These are phyloP conservation scores for Rhynchotus rufescens DNA, from an alignment of 2,797 vertebrate genomes.

Conservation along the genomic window DNA sequence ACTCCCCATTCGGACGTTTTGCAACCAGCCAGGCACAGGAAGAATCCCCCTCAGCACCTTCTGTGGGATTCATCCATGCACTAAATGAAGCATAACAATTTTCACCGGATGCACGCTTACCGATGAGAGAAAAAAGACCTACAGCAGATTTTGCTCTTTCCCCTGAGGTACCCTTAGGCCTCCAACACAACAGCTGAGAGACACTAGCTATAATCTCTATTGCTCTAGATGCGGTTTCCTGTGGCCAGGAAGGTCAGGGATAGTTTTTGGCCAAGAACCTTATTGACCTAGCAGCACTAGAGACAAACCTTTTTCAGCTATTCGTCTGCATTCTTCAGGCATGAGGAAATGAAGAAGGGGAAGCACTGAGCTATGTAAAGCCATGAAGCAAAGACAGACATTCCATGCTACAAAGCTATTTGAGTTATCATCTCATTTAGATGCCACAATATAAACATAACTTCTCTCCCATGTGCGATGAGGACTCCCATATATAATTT, in stretches of 20 bases:
- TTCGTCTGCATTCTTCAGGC: slow-evolving; percentile 47
- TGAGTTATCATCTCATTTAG: slow-evolving; percentile 52
- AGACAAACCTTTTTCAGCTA: slow-evolving; percentile 61
- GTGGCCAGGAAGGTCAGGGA: slow-evolving; percentile 29
- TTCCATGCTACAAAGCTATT: slow-evolving; percentile 21
- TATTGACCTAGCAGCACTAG: slow-evolving; percentile 28
- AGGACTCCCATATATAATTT: slow-evolving; percentile 14
- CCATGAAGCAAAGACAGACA: slow-evolving; percentile 25
- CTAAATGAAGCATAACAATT: not conserved
- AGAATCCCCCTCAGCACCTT: not conserved
- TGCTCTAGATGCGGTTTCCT: not conserved
- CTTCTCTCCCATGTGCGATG: not conserved
- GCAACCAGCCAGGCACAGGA: not conserved
- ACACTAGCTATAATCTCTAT: not conserved
- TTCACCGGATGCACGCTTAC: not conserved
- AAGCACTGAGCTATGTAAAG: slow-evolving; percentile 53
- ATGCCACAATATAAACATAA: slow-evolving; percentile 42
- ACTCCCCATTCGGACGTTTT: not conserved
- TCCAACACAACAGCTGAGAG: not conserved
- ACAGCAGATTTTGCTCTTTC: not conserved
- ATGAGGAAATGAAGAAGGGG: slow-evolving; percentile 42
- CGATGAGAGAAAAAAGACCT: not conserved
- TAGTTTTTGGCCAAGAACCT: slow-evolving; percentile 45
- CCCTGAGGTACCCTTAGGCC: not conserved
- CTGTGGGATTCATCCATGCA: not conserved